Evolutionary conservation across 2,888 invertebrate species (phyloP).

Genomic region (Trissolcus brochymenae): DNA sequence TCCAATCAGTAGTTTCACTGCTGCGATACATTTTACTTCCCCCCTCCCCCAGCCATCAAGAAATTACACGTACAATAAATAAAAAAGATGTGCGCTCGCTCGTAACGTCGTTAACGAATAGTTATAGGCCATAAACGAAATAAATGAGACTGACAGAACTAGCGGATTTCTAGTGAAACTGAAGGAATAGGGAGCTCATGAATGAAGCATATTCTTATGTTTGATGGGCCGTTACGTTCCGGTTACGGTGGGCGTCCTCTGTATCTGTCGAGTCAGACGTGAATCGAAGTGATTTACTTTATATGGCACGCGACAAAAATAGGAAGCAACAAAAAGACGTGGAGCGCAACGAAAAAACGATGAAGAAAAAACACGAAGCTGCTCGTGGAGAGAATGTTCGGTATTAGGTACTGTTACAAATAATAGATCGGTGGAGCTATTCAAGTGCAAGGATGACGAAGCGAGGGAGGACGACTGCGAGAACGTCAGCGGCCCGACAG

Average conservation of each 20-base stretch:
- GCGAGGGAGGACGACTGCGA: background rate
- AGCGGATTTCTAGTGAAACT: slow-evolving; percentile 11
- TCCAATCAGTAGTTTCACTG: no score
- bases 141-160: slow-evolving; percentile 24
- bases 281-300: slow-evolving; percentile 56
- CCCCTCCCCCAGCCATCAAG: no score
- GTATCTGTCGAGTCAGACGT: slow-evolving; percentile 49
- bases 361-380: slow-evolving; percentile 25
- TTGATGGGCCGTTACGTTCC: slow-evolving; percentile 45
- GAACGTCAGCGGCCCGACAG: no score
- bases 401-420: slow-evolving; percentile 51
- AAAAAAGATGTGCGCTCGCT: background rate
- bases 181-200: slow-evolving; percentile 16
- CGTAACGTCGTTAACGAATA: slow-evolving; percentile 26
- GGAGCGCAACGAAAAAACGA: background rate
- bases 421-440: slow-evolving; percentile 45
- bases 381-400: slow-evolving; percentile 23
- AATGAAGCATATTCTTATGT: slow-evolving; percentile 44
- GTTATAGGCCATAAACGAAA: slow-evolving; percentile 22
- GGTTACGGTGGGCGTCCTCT: slow-evolving; percentile 15
- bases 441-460: slow-evolving; percentile 19
- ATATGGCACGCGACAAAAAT: slow-evolving; percentile 52
- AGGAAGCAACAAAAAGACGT: slow-evolving; percentile 35
- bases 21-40: no score
- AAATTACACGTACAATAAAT: no score